Conservation (phyloP, 2,113 vertebrate genomes). For the Sylvilagus bachmani region DNA sequence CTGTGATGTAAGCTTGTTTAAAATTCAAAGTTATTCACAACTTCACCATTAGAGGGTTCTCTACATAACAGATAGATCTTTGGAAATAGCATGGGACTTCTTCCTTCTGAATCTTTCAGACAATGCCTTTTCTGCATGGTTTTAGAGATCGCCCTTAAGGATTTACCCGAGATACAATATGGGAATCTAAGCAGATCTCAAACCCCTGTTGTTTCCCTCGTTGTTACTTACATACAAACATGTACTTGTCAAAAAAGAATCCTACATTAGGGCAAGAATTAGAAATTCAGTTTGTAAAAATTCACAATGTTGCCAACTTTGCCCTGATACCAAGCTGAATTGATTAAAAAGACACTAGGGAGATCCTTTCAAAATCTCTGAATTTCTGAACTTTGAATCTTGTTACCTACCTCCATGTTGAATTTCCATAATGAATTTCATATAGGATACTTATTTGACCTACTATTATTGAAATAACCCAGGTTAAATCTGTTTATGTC, state of each 20-base stretch:
- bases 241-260: not conserved
- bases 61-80: not conserved
- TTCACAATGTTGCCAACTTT: not conserved
- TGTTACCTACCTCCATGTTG: not conserved
- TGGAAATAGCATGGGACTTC: not conserved
- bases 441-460: not conserved
- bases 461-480: not conserved
- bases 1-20: not conserved
- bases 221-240: too few relatives aligned
- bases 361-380: not conserved
- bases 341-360: not conserved
- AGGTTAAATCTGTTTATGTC: not conserved
- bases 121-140: not conserved
- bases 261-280: not conserved
- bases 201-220: rapidly evolving
- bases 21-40: not conserved
- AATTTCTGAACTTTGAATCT: not conserved
- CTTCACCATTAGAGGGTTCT: not conserved
- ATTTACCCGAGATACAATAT: not conserved
- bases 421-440: constrained; percentile 35
- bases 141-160: not conserved
- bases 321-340: not conserved
- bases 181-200: not conserved
- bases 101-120: constrained; percentile 1
- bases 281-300: not conserved